phyloP scores from a whole-genome alignment of 2,888 invertebrate genomes.

The Tetheella fluctuosa region DNA sequence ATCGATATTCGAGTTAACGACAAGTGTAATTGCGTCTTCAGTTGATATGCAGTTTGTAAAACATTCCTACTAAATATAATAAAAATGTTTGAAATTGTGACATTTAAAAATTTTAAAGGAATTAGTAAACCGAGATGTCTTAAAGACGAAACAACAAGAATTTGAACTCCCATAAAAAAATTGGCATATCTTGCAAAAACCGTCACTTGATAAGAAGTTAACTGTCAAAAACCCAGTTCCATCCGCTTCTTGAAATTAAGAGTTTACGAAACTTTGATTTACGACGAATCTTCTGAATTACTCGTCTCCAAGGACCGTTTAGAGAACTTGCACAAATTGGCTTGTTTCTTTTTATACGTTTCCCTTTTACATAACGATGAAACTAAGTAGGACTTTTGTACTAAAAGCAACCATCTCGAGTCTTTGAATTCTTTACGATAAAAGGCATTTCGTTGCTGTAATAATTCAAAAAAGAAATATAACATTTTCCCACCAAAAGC shows the following conservation, averaged over 20 bases:
- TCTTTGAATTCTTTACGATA: too few species aligned
- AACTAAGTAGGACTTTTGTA: neutral
- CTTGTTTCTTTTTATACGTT: conserved; percentile 42
- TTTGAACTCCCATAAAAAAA: neutral
- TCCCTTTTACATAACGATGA: conserved; percentile 5
- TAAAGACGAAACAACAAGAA: neutral
- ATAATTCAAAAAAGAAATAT: too few species aligned
- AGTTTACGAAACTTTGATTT: conserved; percentile 36
- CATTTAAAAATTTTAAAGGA: neutral
- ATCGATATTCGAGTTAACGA: too few species aligned
- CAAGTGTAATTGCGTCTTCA: too few species aligned
- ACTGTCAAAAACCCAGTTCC: conserved; percentile 13
- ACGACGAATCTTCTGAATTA: conserved; percentile 18
- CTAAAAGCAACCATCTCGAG: neutral
- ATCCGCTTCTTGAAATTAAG: conserved; percentile 30
- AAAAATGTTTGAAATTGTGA: too few species aligned
- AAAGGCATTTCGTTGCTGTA: neutral
- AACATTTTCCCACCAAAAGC: neutral
- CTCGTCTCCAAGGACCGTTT: conserved; percentile 33
- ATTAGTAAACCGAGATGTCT: neutral
- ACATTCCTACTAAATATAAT: too few species aligned
- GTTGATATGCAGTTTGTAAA: too few species aligned
- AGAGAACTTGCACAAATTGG: conserved; percentile 45
- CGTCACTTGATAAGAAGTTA: conserved; percentile 13
- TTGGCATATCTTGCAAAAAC: conserved; percentile 6